A percentile compares a stretch with the other conserved stretches of the same genome.
These are phyloP conservation scores for Psylliodes chrysocephalus DNA, from an alignment of 2,888 invertebrate species.

Conservation along the genomic window DNA sequence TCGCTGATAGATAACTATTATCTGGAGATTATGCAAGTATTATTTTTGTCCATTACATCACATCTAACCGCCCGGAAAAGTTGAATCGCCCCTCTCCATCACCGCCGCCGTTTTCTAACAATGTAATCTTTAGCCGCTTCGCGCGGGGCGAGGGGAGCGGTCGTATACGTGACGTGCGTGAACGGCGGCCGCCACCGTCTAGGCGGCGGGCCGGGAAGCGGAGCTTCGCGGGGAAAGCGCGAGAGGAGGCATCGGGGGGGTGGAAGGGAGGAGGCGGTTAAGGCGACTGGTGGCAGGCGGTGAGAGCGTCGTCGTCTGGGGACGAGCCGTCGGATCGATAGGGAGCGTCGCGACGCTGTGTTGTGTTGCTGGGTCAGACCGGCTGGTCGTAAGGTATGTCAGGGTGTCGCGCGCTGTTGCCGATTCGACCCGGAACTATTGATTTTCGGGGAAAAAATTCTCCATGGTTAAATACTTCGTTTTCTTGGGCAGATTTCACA, in stretches of 20 bases:
- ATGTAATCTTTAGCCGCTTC: background rate
- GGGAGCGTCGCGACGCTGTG: conserved; percentile 44
- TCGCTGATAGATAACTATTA: too few species aligned
- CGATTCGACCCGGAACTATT: conserved; percentile 3
- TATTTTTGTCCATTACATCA: too few species aligned
- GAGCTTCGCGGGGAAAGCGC: background rate
- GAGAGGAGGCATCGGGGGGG: background rate
- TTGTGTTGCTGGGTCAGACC: conserved; percentile 46
- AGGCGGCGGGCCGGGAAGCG: conserved; percentile 26
- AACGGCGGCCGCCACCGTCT: conserved; percentile 18
- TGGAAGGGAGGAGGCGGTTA: background rate
- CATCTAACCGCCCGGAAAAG: too few species aligned
- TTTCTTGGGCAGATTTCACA: too few species aligned
- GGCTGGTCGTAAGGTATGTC: conserved; percentile 46
- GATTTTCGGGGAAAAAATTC: conserved; percentile 21
- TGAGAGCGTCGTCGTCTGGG: conserved; percentile 43
- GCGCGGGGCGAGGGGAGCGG: background rate
- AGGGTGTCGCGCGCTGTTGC: conserved; percentile 41
- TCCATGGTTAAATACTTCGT: too few species aligned
- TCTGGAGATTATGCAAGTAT: too few species aligned
- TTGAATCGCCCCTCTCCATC: too few species aligned
- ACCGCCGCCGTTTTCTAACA: too few species aligned
- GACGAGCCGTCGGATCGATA: conserved; percentile 46
- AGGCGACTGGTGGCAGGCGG: background rate
- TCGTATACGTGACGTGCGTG: conserved; percentile 23